Base-by-base conservation (phyloP, 2,888 invertebrate species). In the Calameuta filiformis region DNA sequence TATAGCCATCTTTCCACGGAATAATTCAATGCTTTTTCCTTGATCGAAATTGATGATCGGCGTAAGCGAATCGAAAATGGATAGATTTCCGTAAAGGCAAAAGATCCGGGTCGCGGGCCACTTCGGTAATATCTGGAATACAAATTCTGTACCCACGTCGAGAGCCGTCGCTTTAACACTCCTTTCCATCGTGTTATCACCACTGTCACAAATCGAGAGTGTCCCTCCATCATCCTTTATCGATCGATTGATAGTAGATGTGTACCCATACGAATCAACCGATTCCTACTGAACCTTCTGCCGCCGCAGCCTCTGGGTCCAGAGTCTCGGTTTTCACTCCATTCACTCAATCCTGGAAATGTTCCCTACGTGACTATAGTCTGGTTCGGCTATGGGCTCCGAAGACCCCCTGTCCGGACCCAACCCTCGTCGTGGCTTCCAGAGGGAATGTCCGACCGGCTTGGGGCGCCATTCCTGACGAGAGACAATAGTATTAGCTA, bases 131-230 rank as follows among this genome's bases (percentile, higher is more conserved):
- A 71, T 75, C 77, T 56, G 69, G 56, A 56, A 77, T 77, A 77
- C 75, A 76, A 75, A 78, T 78, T 78, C 73, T 73, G 75, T 76
- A 35, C 76, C 73, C 68, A 37, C 56, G 76, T 73, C 71, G 75
- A 71, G 75, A 78, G 68, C 71, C 73, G 75, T 76, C 75, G 75
- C 68, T 56, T 56, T 35, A 40, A 78, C 75, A 69, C 68, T 71
- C 73, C 75, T 75, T 75, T 68, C 73, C 75, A 35, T 76, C 76
- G 71, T 56, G 76, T 78, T 78, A 75, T 78, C 73, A 31, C 69
- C 68, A 37, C 68, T 69, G 75, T 75, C 77, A 75, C 77, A 56
- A 71, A 71, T 73, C 40, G 75, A 75, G 68, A 68, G 68, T 73
- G 75, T 71, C 73, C 68, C 73, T 73, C 75, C 40, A 75, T 78